Base-by-base conservation (phyloP, 2,888 invertebrate species). In the Nematopogon swammerdamellus region DNA sequence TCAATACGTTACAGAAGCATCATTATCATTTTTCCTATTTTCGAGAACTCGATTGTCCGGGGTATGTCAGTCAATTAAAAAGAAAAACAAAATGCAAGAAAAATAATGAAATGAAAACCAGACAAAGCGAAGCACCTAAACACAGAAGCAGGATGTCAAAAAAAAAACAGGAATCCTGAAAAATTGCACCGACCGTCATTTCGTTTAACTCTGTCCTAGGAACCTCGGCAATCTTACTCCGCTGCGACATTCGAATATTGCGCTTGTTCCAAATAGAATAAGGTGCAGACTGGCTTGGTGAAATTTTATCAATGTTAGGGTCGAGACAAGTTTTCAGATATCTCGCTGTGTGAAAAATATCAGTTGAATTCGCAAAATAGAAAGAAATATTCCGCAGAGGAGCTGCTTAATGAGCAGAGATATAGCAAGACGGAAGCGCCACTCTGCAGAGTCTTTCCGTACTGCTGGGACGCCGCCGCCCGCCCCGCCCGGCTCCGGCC, bases 321-420 rank as follows among this genome's bases (percentile, higher is more conserved):
- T 3, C n/a, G 36, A 36, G 8, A 14, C 36, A 36, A 14, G 36
- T 36, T 36, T 36, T 36, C n/a, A 36, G 51, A 50, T 54, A 52
- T 53, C 54, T 53, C 45, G 36, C 49, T 19, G 49, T 46, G 52
- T 53, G 54, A 54, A 54, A 53, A 54, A 54, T 53, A 53, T 52
- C 54, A 54, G 54, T 53, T 51, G 54, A 50, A 52, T 51, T 50
- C 18, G 46, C 17, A 45, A 49, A 44, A 49, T 36, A 36, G 36
- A 36, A 36, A 36, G 36, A 36, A 36, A 14, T 36, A 36, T 36
- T 36, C 36, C 8, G 36, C 11, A 14, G 14, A 6, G 8, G n/a
- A 14, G 8, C n/a, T 36, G 11, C 36, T 6, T 36, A 36, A 36
- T 36, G 36, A 36, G 36, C 36, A 14, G 36, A 36, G 14, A 36